These are phyloP conservation scores for Volucella zonaria DNA, from an alignment of 2,888 invertebrate species.

Conservation along the genomic window DNA sequence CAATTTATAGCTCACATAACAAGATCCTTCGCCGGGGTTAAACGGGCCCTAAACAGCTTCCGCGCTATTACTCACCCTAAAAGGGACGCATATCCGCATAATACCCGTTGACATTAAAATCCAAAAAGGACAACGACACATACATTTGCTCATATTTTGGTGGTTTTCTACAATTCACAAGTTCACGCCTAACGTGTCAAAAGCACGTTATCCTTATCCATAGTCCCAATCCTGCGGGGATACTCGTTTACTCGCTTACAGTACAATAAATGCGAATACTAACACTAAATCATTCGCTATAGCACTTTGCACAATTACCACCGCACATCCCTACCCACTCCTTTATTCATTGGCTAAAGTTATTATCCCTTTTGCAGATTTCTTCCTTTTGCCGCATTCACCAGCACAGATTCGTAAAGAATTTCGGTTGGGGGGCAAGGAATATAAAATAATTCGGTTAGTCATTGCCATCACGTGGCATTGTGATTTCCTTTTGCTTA, in stretches of 20 bases:
- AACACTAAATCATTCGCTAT: constrained; percentile 38
- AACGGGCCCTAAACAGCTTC: not conserved
- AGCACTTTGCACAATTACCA: constrained; percentile 12
- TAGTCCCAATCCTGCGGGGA: too few relatives aligned
- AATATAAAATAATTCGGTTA: constrained; percentile 33
- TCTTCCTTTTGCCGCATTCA: not conserved
- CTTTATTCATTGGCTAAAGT: constrained; percentile 27
- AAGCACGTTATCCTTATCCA: constrained; percentile 11
- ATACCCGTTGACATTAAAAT: constrained; percentile 12
- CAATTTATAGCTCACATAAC: too few relatives aligned
- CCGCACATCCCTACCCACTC: not conserved
- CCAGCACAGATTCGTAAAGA: constrained; percentile 12
- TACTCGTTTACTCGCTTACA: not conserved
- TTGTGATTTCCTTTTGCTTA: constrained; percentile 22
- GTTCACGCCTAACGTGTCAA: constrained; percentile 7
- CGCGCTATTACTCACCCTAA: not conserved
- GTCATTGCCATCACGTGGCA: constrained; percentile 48
- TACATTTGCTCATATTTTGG: not conserved
- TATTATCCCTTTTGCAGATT: constrained; percentile 7
- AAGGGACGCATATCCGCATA: not conserved
- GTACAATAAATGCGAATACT: constrained; percentile 22
- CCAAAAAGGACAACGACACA: not conserved
- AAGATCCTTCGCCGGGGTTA: too few relatives aligned
- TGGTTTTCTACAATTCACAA: not conserved
- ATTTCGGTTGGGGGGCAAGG: not conserved